Base-by-base conservation (phyloP, 2,797 vertebrate species). In the Bradypodion ventrale region DNA sequence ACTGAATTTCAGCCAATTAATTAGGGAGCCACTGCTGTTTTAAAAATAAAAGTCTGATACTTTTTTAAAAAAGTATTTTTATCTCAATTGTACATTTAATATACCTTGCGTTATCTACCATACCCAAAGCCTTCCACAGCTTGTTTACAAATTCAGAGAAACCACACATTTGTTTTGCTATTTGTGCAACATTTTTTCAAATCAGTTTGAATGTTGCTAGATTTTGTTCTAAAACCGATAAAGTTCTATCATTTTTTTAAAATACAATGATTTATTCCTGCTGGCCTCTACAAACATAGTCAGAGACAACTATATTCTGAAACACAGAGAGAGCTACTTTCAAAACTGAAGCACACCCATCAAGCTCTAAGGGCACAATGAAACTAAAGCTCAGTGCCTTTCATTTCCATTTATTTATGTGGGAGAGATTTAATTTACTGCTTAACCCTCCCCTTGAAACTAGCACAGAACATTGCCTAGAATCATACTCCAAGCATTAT, bases 341-440 rank as follows among this genome's bases (percentile, higher is more conserved):
- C 88, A 89, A 83, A 86, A 69, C 10, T 49, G 27, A 40, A 12
- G 42, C 80, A 88, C 83, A 85, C 49, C 42, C 74, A 69, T 0
- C 86, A 25, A 88, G 92, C 85, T 35, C 32, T 23, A 80, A 63
- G 70, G 42, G 27, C 42, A 79, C 44, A 52, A 79, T 32, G 32
- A 21, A 78, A 4, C 32, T 76, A 84, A 52, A 74, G 16, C 27
- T 60, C 32, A 74, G n/a, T 10, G 19, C 74, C 49, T 69, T 78
- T 60, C 15, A 77, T 59, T 77, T 42, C 63, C n/a, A 32, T 56
- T 35, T 5, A 59, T 69, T 78, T 70, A 52, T 9, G 0, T 35
- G 25, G 5, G 29, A 69, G 65, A 81, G 65, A 77, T 69, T 80
- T 70, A 59, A 40, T 2, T 12, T 15, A 10, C 5, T 46, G 23